A percentile compares a stretch with the other conserved stretches of the same genome.
Evolutionary conservation across 2,797 vertebrate genomes (phyloP).

Genomic region (Haliaeetus vocifer): DNA sequence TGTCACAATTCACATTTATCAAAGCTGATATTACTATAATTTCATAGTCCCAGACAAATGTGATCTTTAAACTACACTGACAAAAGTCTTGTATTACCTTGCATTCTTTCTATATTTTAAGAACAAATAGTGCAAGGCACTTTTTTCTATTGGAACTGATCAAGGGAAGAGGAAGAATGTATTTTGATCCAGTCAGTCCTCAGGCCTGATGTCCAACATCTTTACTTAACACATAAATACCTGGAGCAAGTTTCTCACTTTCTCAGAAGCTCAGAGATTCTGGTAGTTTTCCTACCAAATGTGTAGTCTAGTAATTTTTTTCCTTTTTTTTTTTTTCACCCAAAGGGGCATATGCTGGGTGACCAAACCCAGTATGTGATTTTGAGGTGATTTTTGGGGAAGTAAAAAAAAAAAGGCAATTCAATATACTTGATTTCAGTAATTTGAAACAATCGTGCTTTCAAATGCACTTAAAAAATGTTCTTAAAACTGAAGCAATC

Average conservation of each 20-base stretch:
- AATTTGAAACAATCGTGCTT: not conserved
- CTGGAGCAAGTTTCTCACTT: not conserved
- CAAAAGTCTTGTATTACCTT: not conserved
- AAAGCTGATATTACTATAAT: not conserved
- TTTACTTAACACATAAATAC: not conserved
- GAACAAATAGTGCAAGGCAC: not conserved
- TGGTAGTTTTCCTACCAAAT: not conserved
- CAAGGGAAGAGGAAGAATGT: not conserved
- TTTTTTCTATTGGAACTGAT: not conserved
- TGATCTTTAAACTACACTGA: not conserved
- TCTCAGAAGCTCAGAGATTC: not conserved
- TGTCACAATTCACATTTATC: not conserved
- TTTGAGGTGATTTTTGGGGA: not conserved
- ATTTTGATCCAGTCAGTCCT: not conserved
- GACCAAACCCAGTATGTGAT: not conserved
- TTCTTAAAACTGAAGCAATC: accelerated
- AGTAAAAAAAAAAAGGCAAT: not conserved
- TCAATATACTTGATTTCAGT: not conserved
- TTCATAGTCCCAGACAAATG: not conserved
- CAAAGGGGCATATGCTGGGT: not conserved
- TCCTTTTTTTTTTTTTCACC: not conserved
- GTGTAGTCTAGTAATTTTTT: not conserved
- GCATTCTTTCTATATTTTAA: not conserved
- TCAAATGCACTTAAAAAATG: not conserved
- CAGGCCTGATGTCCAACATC: not conserved